Evolutionary conservation across 2,113 vertebrate species (phyloP).

Genomic region (Tupaia chinensis): DNA sequence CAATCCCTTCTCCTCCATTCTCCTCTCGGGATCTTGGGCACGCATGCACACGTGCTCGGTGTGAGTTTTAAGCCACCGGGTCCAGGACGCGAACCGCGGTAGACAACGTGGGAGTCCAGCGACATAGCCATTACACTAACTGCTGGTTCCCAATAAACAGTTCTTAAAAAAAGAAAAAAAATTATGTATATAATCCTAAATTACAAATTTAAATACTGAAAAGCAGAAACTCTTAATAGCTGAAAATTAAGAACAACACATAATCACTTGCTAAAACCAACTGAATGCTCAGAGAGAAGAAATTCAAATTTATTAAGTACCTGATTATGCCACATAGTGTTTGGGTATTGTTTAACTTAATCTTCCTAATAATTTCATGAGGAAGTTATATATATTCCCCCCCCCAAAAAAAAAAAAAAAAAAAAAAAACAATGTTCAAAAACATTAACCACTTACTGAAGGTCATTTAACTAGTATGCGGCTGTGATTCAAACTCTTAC

Average conservation of each 20-base stretch:
- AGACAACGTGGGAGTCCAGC: too few relatives aligned
- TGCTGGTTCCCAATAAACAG: too few relatives aligned
- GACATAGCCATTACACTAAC: too few relatives aligned
- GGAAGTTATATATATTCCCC: slow-evolving; percentile 4
- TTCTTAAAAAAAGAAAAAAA: too few relatives aligned
- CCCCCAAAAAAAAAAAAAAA: slow-evolving; percentile 17
- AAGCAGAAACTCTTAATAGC: slow-evolving; percentile 33
- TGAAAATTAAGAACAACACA: background rate
- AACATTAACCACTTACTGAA: background rate
- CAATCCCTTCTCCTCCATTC: too few relatives aligned
- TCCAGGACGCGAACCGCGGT: too few relatives aligned
- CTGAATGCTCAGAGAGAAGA: background rate
- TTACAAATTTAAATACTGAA: background rate
- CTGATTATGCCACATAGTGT: background rate
- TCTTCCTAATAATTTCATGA: background rate
- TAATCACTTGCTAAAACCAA: slow-evolving; percentile 35
- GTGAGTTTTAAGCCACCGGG: too few relatives aligned
- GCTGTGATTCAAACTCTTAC: background rate
- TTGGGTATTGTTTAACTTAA: background rate
- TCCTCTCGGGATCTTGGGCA: too few relatives aligned
- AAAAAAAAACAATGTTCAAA: slow-evolving; percentile 14
- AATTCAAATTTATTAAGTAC: background rate
- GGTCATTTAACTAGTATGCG: background rate
- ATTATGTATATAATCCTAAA: background rate
- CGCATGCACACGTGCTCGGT: too few relatives aligned